Percentiles rank a stretch among this genome's conserved stretches.
Evolutionary conservation across 2,797 vertebrate genomes (phyloP).

Genomic region (Zalophus californianus): DNA sequence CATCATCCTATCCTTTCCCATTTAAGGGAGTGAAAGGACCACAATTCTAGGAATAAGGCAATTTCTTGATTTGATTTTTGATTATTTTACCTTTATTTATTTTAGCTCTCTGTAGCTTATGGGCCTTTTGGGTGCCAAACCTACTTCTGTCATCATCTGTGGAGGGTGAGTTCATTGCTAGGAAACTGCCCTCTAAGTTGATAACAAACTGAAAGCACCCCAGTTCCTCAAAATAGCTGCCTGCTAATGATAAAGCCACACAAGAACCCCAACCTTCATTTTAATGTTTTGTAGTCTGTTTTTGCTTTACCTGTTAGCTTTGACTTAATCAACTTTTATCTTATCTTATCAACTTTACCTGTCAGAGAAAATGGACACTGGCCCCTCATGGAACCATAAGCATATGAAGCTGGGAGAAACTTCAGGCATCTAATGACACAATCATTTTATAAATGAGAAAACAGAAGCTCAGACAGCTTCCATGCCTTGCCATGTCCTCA

Average conservation of each 20-base stretch:
- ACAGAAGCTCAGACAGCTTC: background rate
- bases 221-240: background rate
- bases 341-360: background rate
- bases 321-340: background rate
- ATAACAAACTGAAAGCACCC: background rate
- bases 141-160: background rate
- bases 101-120: background rate
- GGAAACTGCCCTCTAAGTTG: constrained; percentile 15
- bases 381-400: background rate
- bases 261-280: background rate
- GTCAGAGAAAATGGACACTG: background rate
- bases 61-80: constrained; percentile 1
- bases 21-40: background rate
- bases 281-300: background rate
- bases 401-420: constrained; percentile 27
- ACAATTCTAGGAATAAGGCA: background rate
- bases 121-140: background rate
- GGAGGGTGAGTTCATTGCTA: background rate
- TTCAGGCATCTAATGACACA: background rate
- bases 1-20: background rate
- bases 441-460: background rate
- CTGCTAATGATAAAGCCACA: background rate
- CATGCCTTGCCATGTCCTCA: background rate
- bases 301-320: background rate
- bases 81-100: background rate